Conservation (phyloP, 2,888 invertebrate genomes). For the Troides helena region DNA sequence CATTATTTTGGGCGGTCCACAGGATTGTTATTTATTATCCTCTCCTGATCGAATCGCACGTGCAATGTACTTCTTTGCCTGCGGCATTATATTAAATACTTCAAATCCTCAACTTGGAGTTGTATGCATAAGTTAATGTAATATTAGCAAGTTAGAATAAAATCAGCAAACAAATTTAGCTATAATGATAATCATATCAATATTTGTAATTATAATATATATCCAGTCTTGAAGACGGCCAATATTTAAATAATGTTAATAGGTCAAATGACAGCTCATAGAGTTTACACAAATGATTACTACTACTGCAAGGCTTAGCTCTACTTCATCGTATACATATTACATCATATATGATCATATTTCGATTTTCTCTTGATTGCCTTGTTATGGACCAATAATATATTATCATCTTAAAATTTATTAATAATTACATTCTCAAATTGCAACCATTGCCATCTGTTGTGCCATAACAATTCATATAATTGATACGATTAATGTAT, state of each 20-base stretch:
- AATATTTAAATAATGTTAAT: background rate
- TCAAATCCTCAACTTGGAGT: background rate
- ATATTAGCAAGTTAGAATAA: background rate
- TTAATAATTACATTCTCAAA: background rate
- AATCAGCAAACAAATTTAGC: too few relatives aligned
- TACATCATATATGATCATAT: constrained; percentile 25
- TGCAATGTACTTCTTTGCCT: background rate
- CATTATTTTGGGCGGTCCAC: background rate
- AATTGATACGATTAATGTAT: background rate
- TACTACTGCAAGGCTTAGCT: background rate
- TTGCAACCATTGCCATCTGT: background rate
- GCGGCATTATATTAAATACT: background rate
- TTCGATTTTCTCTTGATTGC: constrained; percentile 47
- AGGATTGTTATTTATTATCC: background rate
- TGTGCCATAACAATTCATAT: constrained; percentile 6
- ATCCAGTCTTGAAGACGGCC: background rate
- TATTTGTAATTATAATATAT: background rate
- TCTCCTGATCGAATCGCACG: background rate
- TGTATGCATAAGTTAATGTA: background rate
- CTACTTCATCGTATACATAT: constrained; percentile 26
- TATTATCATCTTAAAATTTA: constrained; percentile 37
- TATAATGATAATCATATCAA: background rate
- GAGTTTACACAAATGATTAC: background rate
- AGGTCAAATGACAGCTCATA: background rate
- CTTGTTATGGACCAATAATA: constrained; percentile 72